Conservation (phyloP, 1,140 invertebrate species). For the Plodia interpunctella region DNA sequence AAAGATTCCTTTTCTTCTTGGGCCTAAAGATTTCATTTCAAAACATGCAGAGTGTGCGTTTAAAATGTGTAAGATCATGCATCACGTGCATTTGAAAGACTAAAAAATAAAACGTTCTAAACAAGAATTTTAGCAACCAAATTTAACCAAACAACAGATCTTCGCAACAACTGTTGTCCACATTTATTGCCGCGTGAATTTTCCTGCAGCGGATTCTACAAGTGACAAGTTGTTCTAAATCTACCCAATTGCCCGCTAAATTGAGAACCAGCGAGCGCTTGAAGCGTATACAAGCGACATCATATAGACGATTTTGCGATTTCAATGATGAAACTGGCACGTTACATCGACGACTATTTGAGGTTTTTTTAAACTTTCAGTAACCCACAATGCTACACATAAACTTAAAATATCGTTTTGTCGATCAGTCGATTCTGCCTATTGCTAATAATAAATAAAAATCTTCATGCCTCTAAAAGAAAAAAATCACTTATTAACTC, state of each 20-base stretch:
- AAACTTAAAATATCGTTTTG: no score
- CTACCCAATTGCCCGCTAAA: slow-evolving; percentile 6
- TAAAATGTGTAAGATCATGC: no score
- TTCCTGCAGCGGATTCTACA: slow-evolving; percentile 8
- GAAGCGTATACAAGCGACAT: not conserved
- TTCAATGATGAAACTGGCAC: not conserved
- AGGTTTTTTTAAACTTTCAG: no score
- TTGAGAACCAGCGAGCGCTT: slow-evolving; percentile 9
- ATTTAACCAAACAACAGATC: not conserved
- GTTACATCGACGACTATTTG: not conserved
- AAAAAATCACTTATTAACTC: no score
- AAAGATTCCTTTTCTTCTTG: no score
- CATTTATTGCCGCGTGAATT: slow-evolving; percentile 1
- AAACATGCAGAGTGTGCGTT: no score
- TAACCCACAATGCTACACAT: no score
- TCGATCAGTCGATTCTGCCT: no score
- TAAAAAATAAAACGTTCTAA: not conserved
- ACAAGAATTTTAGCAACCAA: not conserved
- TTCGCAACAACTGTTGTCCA: slow-evolving; percentile 2
- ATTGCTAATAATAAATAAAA: no score
- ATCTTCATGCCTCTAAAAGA: no score
- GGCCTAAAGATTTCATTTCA: no score
- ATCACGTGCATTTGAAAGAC: no score
- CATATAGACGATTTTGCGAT: not conserved
- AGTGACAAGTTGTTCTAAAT: slow-evolving; percentile 13